Percentiles rank a stretch among this genome's conserved stretches.
Conservation (phyloP, 1,140 invertebrate genomes). For the Drosophila carrolli region DNA sequence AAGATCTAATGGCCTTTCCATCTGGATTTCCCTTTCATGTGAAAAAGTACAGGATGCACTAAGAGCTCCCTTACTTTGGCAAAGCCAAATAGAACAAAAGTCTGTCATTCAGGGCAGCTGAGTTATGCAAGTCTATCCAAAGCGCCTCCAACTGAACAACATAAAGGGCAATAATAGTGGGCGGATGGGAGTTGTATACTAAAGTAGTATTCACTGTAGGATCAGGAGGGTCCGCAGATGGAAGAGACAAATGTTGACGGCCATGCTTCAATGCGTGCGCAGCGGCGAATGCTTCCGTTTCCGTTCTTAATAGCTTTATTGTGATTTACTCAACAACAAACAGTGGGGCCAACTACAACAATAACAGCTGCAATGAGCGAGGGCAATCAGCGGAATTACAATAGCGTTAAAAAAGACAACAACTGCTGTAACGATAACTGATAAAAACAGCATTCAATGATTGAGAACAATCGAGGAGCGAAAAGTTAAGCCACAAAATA, state of each 20-base stretch:
- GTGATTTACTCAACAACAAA: conserved; percentile 76
- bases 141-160: conserved; percentile 9
- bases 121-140: conserved; percentile 36
- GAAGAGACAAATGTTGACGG: conserved; percentile 60
- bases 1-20: conserved; percentile 6
- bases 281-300: conserved; percentile 82
- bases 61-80: conserved; percentile 7
- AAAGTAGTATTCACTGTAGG: background rate
- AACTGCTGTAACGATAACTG: conserved; percentile 60
- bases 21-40: background rate
- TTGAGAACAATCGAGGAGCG: conserved; percentile 52
- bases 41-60: conserved; percentile 10
- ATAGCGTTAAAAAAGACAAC: conserved; percentile 71
- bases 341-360: conserved; percentile 30
- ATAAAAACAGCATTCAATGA: conserved; percentile 58
- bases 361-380: conserved; percentile 45
- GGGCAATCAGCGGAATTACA: conserved; percentile 78
- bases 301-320: conserved; percentile 84
- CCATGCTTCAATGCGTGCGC: conserved; percentile 80
- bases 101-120: conserved; percentile 13
- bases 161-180: conserved; percentile 29
- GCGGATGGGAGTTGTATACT: conserved; percentile 1
- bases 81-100: conserved; percentile 14
- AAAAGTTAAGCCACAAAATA: conserved; percentile 34
- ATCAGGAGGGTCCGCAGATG: conserved; percentile 9